Evolutionary conservation across 2,888 invertebrate genomes (phyloP).

Genomic region (Camponotus fellah): DNA sequence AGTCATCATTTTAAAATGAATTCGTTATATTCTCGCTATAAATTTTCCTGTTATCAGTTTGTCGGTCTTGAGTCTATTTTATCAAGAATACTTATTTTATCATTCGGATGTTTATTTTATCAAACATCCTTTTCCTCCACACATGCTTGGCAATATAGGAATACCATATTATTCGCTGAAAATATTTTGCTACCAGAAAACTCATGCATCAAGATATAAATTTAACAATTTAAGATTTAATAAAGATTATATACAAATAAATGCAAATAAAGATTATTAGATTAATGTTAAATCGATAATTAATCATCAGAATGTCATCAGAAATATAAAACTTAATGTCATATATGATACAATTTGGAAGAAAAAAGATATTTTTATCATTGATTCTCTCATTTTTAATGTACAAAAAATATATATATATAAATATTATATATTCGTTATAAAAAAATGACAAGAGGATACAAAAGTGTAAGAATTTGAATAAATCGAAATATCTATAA

Average conservation of each 20-base stretch:
- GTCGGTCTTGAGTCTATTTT: slow-evolving; percentile 32
- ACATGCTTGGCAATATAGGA: slow-evolving; percentile 19
- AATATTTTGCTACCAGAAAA: slow-evolving; percentile 12
- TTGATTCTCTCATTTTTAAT: neutral
- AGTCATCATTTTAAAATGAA: slow-evolving; percentile 14
- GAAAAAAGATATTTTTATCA: neutral
- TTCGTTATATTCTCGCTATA: slow-evolving; percentile 22
- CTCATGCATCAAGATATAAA: neutral
- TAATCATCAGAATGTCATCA: neutral
- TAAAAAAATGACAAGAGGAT: neutral
- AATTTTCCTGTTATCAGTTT: slow-evolving; percentile 63
- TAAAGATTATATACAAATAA: no score
- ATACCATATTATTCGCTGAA: slow-evolving; percentile 17
- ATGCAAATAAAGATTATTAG: neutral
- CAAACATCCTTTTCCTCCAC: slow-evolving; percentile 80
- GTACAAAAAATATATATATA: neutral
- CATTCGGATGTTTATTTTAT: slow-evolving; percentile 65
- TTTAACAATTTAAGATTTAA: neutral
- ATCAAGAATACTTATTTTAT: neutral
- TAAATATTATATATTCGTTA: neutral
- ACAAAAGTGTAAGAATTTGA: neutral
- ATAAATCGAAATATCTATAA: neutral
- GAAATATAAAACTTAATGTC: neutral
- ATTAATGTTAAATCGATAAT: no score
- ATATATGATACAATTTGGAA: neutral